Evolutionary conservation across 2,888 invertebrate species (phyloP).

Genomic region (Drosophila eohydei): DNA sequence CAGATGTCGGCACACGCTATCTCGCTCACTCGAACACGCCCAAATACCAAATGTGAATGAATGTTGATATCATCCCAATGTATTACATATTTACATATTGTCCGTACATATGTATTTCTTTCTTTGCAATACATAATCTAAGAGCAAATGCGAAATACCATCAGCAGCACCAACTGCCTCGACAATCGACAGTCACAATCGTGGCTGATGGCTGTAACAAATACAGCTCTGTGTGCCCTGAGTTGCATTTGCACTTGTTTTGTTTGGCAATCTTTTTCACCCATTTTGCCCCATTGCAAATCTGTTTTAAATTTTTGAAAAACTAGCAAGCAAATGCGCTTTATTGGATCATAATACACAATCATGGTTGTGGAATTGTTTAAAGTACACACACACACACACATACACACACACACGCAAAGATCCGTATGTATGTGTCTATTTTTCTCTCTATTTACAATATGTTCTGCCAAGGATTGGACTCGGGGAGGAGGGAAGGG

Average conservation of each 20-base stretch:
- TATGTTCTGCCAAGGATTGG: background rate
- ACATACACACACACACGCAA: background rate
- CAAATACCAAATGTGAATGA: constrained; percentile 9
- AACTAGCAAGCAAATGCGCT: constrained; percentile 13
- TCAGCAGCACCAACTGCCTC: background rate
- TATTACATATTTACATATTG: constrained; percentile 5
- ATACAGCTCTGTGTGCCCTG: constrained; percentile 64
- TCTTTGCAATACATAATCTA: background rate
- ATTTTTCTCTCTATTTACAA: constrained; percentile 25
- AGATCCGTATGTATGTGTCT: background rate
- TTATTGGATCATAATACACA: constrained; percentile 23
- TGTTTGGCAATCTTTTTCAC: background rate
- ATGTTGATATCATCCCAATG: constrained; percentile 43
- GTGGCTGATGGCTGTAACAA: constrained; percentile 33
- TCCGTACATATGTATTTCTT: background rate
- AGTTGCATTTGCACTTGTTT: constrained; percentile 53
- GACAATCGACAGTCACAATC: constrained; percentile 1
- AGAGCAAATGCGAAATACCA: background rate
- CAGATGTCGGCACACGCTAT: background rate
- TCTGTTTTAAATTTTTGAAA: constrained; percentile 42
- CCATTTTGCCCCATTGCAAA: constrained; percentile 21
- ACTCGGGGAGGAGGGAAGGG: background rate
- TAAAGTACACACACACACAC: constrained; percentile 9
- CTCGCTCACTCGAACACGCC: constrained; percentile 33
- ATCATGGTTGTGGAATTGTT: constrained; percentile 20